Base-by-base conservation (phyloP, 2,888 invertebrate species). In the Ormyrus rosae region DNA sequence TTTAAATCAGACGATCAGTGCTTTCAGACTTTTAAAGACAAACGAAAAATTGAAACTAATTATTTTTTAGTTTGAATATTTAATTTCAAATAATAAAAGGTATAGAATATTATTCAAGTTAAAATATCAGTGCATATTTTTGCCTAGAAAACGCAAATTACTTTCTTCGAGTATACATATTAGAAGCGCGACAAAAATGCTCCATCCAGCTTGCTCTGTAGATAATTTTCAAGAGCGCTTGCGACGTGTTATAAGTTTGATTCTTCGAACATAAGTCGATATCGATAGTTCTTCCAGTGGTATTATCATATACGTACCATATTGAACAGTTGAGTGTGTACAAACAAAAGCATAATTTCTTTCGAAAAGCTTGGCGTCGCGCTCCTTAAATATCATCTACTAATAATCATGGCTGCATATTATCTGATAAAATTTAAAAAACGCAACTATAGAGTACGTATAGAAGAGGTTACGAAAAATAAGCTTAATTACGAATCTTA, bases 391-490 rank as follows among this genome's bases (percentile, higher is more conserved):
- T 80, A 56, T 48, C n/a, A 13, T 63, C 53, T 53, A n/a, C 48
- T 61, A 63, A 78, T 84, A 77, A 81, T 82, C 71, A 82, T 79
- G 78, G 65, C 80, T 81, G 63, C 60, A 82, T 83, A 83, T 78
- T 81, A 79, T 83, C 83, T 74, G 83, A 85, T 86, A 86, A 81
- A 86, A 85, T 86, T 84, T 84, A 85, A 84, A 85, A 84, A 83
- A 85, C 84, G 76, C 84, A 85, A 86, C 82, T 80, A 78, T 75
- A 83, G 71, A 81, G 34, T 77, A 74, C 77, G 81, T 80, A 34
- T 34, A 81, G 82, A 76, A 71, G 60, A 75, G 2, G 53, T 58
- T 19, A 68, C 6, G 34, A 61, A 34, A 34, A 72, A 68, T 48
- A 48, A 71, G 58, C 48, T 67, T n/a, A 34, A 34, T 34, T 34